phyloP scores from a whole-genome alignment of 2,797 vertebrate genomes.

The Eurystomus glaucurus region DNA sequence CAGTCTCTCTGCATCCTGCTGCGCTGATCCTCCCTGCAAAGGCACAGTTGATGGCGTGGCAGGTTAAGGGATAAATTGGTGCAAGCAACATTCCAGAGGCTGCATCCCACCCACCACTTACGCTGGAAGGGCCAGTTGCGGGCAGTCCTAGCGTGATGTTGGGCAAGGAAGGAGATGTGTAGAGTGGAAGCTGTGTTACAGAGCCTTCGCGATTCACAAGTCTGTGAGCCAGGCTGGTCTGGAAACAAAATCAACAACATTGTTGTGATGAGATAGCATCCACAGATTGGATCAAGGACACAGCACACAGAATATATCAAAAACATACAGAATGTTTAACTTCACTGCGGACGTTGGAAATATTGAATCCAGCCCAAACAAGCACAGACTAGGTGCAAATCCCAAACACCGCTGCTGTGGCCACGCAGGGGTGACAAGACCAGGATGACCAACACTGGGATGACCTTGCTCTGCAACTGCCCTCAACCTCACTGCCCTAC shows the following conservation, averaged over 20 bases:
- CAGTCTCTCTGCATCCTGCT: slow-evolving; percentile 92
- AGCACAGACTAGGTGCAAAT: no score
- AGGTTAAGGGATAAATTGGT: neutral
- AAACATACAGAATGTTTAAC: rapidly evolving
- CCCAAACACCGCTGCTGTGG: rapidly evolving
- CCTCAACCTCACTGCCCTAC: neutral
- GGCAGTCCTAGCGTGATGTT: slow-evolving; percentile 97
- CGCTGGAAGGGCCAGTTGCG: slow-evolving; percentile 90
- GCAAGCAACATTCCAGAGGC: rapidly evolving
- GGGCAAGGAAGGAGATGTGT: slow-evolving; percentile 96
- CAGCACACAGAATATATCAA: neutral
- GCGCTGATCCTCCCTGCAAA: slow-evolving; percentile 87
- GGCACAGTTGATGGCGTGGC: rapidly evolving
- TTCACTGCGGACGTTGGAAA: neutral
- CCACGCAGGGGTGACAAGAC: rapidly evolving
- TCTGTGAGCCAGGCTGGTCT: slow-evolving; percentile 92
- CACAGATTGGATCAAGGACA: neutral
- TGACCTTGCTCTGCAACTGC: neutral
- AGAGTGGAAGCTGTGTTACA: slow-evolving; percentile 93
- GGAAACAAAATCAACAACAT: slow-evolving; percentile 38
- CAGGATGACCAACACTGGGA: neutral
- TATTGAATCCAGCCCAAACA: neutral
- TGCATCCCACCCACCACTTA: slow-evolving; percentile 77
- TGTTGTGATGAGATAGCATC: neutral
- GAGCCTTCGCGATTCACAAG: slow-evolving; percentile 91